Evolutionary conservation across 2,113 vertebrate genomes (phyloP).

Genomic region (Cranoglanis bouderius): DNA sequence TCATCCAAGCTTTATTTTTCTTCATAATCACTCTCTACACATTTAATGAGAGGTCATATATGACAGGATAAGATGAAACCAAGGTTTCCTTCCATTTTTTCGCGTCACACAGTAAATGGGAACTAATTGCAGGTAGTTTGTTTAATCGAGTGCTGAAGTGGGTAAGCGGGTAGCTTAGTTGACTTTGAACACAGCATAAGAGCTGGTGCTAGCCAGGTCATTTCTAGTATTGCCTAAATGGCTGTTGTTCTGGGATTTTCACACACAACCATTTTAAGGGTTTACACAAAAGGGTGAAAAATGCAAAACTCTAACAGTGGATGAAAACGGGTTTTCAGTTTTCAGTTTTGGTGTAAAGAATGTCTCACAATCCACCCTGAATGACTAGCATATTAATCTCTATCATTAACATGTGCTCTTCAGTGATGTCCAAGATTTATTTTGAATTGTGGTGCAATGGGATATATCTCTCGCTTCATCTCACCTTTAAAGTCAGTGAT

Average conservation of each 20-base stretch:
- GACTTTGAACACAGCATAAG: background rate
- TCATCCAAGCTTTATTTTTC: background rate
- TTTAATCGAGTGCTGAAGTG: background rate
- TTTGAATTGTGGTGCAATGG: background rate
- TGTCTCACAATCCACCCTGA: background rate
- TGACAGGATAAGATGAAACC: background rate
- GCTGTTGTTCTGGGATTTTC: background rate
- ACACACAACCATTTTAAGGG: background rate
- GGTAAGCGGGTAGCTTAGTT: background rate
- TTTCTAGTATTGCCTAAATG: background rate
- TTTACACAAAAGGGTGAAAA: background rate
- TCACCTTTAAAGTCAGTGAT: background rate
- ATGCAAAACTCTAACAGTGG: background rate
- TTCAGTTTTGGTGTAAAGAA: background rate
- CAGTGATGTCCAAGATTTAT: background rate
- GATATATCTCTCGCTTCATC: background rate
- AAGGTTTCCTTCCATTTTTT: background rate
- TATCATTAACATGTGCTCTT: background rate
- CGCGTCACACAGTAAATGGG: background rate
- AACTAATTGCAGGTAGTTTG: slow-evolving; percentile 1
- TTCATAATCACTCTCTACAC: background rate
- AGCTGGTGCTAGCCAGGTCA: background rate
- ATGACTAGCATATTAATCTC: background rate
- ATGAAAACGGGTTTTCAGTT: background rate
- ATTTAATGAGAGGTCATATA: background rate